phyloP scores from a whole-genome alignment of 1,140 invertebrate genomes.

The Melanaphis sacchari region DNA sequence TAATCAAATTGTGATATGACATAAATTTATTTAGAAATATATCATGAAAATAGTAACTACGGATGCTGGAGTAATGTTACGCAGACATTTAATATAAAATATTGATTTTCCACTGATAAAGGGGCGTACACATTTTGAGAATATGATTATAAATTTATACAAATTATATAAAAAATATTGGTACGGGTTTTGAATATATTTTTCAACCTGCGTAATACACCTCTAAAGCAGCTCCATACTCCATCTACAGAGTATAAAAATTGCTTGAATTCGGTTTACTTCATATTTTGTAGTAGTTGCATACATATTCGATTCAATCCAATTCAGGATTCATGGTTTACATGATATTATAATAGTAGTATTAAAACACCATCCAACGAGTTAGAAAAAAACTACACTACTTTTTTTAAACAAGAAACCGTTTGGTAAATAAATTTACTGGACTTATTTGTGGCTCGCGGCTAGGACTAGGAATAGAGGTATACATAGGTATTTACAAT shows the following conservation, averaged over 20 bases:
- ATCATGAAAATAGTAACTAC: too few relatives aligned
- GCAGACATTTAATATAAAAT: too few relatives aligned
- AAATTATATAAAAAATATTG: too few relatives aligned
- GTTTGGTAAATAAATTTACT: neutral
- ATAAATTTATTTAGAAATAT: too few relatives aligned
- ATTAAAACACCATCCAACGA: neutral
- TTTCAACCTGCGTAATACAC: too few relatives aligned
- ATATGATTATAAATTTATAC: too few relatives aligned
- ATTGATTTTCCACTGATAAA: too few relatives aligned
- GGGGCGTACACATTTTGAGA: too few relatives aligned
- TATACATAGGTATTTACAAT: neutral
- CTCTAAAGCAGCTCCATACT: neutral
- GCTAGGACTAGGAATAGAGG: neutral
- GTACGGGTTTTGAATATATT: too few relatives aligned
- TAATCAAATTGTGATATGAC: too few relatives aligned
- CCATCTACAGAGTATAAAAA: neutral
- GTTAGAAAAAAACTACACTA: neutral
- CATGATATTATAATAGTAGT: neutral
- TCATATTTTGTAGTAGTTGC: neutral
- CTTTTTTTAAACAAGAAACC: neutral
- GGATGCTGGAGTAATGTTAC: too few relatives aligned
- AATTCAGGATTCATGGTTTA: neutral
- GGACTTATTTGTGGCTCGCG: neutral
- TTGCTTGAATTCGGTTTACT: neutral
- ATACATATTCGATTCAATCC: neutral